Base-by-base conservation (phyloP, 2,888 invertebrate genomes). In the Hydraecia micacea region DNA sequence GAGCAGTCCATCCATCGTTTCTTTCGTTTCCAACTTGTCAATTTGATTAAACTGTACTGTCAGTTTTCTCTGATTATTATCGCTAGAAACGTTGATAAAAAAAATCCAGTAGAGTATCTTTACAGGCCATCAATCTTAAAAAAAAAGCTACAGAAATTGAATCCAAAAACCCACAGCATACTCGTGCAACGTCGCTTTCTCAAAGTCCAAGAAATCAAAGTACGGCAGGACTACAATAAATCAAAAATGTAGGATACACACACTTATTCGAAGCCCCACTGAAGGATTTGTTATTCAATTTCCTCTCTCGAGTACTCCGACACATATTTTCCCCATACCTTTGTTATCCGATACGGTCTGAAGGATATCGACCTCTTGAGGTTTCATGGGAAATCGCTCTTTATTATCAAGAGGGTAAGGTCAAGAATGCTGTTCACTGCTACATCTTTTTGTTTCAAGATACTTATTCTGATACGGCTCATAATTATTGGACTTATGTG, bases 251-350 rank as follows among this genome's bases (percentile, higher is more conserved):
- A 83, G 83, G 82, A 85, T 84, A 85, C 72, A 86, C 76, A 85
- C 78, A 80, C 83, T 88, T 89, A 86, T 86, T 81, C 85, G 81
- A 80, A 77, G 76, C 80, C 79, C 67, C 78, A 68, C 70, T 84
- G 88, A 86, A 88, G 88, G 89, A 88, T 88, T 88, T 88, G 88
- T 88, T 88, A 88, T 88, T 89, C 88, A 89, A 88, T 88, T 88
- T 88, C 88, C 88, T 81, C 78, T 80, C 77, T 80, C 73, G 72
- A 83, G 68, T 75, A 78, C 58, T 60, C 81, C 71, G 79, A 86
- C 83, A 85, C 83, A 89, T 83, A 84, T 85, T 80, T 85, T 87
- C 52, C 68, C 72, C 74, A 77, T 86, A 82, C 88, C 80, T 88
- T 88, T 84, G 86, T 84, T 86, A 88, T 82, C 84, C 72, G 80